phyloP scores from a whole-genome alignment of 2,113 vertebrate species.

The Alethe castanea region DNA sequence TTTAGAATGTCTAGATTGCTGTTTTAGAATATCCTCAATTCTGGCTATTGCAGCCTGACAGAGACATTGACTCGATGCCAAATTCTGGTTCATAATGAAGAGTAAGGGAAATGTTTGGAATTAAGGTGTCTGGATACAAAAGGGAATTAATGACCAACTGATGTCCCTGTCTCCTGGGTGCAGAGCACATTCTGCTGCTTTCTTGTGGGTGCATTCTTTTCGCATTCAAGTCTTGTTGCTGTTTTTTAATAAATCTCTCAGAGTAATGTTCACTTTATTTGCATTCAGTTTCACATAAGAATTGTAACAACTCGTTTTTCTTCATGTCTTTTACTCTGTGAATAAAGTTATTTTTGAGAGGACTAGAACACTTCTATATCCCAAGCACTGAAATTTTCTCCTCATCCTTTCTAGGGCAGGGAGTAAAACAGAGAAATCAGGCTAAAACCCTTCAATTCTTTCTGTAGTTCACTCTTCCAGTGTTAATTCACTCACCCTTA shows the following conservation, averaged over 20 bases:
- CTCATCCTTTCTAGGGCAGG: not conserved
- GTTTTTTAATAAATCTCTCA: not conserved
- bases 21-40: not conserved
- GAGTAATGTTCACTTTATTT: not conserved
- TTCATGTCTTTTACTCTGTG: not conserved
- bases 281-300: not conserved
- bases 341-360: not conserved
- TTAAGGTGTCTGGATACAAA: not conserved
- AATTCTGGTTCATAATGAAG: not conserved
- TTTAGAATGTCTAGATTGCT: not conserved
- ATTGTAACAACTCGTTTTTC: not conserved
- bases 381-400: not conserved
- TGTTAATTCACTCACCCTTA: not conserved
- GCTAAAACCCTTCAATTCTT: not conserved
- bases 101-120: not conserved
- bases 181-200: not conserved
- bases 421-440: not conserved
- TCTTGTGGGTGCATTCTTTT: not conserved
- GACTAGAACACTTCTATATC: not conserved
- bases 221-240: not conserved
- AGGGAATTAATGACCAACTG: not conserved
- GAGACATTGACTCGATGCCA: not conserved
- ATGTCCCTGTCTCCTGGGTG: not conserved
- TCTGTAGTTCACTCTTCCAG: not conserved
- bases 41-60: not conserved